These are phyloP conservation scores for Dioctria rufipes DNA, from an alignment of 2,888 invertebrate genomes.

Conservation along the genomic window DNA sequence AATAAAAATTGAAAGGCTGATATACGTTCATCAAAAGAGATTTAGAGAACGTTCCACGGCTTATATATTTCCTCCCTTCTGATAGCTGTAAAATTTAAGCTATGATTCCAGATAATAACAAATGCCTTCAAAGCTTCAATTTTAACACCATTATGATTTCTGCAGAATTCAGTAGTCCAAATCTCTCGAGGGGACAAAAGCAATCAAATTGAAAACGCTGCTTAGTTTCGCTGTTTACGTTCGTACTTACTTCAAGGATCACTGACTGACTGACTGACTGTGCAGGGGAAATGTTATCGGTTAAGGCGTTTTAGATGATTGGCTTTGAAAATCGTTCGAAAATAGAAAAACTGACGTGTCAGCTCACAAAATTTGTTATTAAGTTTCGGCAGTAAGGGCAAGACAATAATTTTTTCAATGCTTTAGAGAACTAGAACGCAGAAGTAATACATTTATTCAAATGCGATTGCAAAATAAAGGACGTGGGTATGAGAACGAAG, in stretches of 20 bases:
- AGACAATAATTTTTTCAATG: slow-evolving; percentile 24
- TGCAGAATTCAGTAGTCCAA: slow-evolving; percentile 18
- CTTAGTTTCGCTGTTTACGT: slow-evolving; percentile 50
- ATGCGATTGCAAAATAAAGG: no score
- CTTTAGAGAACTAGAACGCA: not conserved
- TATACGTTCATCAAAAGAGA: slow-evolving; percentile 30
- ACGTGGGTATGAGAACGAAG: no score
- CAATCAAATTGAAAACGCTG: slow-evolving; percentile 46
- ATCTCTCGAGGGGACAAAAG: slow-evolving; percentile 45
- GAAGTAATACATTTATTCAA: not conserved
- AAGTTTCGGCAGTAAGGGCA: slow-evolving; percentile 19
- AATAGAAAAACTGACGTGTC: slow-evolving; percentile 45
- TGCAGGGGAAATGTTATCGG: slow-evolving; percentile 23
- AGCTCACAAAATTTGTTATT: slow-evolving; percentile 45
- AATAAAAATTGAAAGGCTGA: no score
- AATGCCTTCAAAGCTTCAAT: slow-evolving; percentile 37
- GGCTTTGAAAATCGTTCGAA: slow-evolving; percentile 35
- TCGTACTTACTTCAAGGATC: slow-evolving; percentile 19
- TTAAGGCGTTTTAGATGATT: slow-evolving; percentile 45
- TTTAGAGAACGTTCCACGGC: slow-evolving; percentile 27
- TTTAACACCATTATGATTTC: slow-evolving; percentile 41
- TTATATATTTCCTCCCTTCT: slow-evolving; percentile 27
- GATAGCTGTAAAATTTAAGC: slow-evolving; percentile 41
- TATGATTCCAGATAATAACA: slow-evolving; percentile 42
- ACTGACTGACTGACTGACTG: not conserved